Evolutionary conservation across 2,888 invertebrate genomes (phyloP).

Genomic region (Lucinisca nassula): DNA sequence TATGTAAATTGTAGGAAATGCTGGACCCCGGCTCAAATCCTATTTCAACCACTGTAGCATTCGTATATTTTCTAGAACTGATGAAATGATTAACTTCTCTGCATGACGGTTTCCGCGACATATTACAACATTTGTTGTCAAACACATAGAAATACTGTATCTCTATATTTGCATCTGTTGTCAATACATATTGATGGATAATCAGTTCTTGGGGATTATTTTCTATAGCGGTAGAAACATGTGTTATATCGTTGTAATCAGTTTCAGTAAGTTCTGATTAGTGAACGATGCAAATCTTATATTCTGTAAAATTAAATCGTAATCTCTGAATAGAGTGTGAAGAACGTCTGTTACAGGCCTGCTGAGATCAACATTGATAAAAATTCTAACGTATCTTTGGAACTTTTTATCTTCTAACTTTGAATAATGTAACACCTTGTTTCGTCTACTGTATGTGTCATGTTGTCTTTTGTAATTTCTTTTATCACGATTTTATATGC

Average conservation of each 20-base stretch:
- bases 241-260: not conserved
- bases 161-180: conserved; percentile 1
- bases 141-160: not conserved
- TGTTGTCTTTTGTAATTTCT: too few species aligned
- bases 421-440: too few species aligned
- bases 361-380: not conserved
- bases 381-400: not conserved
- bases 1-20: too few species aligned
- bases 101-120: not conserved
- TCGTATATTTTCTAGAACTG: too few species aligned
- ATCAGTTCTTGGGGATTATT: not conserved
- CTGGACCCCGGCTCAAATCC: too few species aligned
- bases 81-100: not conserved
- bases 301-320: not conserved
- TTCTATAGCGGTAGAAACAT: not conserved
- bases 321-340: not conserved
- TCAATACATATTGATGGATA: conserved; percentile 8
- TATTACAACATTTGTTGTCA: conserved; percentile 13
- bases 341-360: not conserved
- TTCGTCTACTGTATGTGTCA: too few species aligned
- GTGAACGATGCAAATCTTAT: not conserved
- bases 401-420: not conserved
- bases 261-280: not conserved
- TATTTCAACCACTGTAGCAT: too few species aligned
- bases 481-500: too few species aligned